Evolutionary conservation across 2,113 vertebrate genomes (phyloP), one percentile per base, ranked within the genome.

Genomic region (Arenaria interpres): DNA sequence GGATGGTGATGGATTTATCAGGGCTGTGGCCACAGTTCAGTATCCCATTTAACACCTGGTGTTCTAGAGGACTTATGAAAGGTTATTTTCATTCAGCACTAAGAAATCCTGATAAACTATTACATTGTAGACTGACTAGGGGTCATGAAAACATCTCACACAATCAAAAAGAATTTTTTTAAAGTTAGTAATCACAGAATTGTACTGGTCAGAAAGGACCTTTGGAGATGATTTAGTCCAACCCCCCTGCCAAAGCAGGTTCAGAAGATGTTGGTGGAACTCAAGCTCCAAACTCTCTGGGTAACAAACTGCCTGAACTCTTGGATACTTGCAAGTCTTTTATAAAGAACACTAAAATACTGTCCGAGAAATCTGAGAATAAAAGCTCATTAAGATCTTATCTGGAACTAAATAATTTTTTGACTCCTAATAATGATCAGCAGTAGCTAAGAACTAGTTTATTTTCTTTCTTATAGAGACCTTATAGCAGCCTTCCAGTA

Each of bases 21-120:
- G 19, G 28, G 69, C 33, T 57, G 25, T 4, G 32, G 37, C 19
- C 62, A 20, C 14, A 6, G 32, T 9, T 28, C 17, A 37, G 13
- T 3, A 14, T 7, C 66, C 5, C 7, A 4, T 48, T 25, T 25
- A 83, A 48, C 45, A 75, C 50, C 80, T 56, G 60, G 60, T 7
- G 22, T 35, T 71, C 37, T 23, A 39, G 22, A 51, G 41, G 3
- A 13, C 28, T 4, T 14, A 8, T 3, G 7, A 51, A 25, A 77
- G 23, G 10, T 18, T 43, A 6, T 17, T 25, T 68, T 19, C 3
- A 15, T 5, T 4, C 9, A 59, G 4, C 10, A 23, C 13, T 41
- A 6, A 30, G 19, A 32, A 37, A 59, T 8, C 3, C 5, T 10
- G 8, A 28, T 0, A 64, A 45, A 3, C 3, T 4, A 12, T 1